Evolutionary conservation across 2,888 invertebrate species (phyloP).

Genomic region (Craniophora ligustri): DNA sequence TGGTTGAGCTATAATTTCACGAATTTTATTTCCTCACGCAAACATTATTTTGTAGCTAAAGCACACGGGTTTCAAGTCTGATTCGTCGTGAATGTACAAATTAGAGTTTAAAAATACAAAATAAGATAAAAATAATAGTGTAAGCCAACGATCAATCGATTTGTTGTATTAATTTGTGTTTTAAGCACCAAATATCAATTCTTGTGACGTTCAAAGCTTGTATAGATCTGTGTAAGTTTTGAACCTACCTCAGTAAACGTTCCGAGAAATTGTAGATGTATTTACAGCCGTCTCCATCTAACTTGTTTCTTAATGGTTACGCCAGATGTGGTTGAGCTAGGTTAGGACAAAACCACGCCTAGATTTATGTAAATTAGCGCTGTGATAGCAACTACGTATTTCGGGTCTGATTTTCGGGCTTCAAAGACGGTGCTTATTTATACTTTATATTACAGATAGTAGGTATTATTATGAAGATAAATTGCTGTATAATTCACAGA

Average conservation of each 20-base stretch:
- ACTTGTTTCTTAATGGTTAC: slow-evolving; percentile 16
- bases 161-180: too few relatives aligned
- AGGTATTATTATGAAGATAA: not conserved
- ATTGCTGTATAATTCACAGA: not conserved
- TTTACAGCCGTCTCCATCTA: slow-evolving; percentile 8
- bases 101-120: too few relatives aligned
- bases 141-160: too few relatives aligned
- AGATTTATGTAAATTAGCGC: slow-evolving; percentile 28
- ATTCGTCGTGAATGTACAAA: too few relatives aligned
- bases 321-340: slow-evolving; percentile 25
- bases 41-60: too few relatives aligned
- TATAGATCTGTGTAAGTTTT: slow-evolving; percentile 9
- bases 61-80: too few relatives aligned
- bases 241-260: not conserved
- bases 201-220: not conserved
- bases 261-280: slow-evolving; percentile 1
- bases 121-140: too few relatives aligned
- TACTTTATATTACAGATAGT: too few relatives aligned
- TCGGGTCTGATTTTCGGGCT: slow-evolving; percentile 1
- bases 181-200: not conserved
- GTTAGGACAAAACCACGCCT: slow-evolving; percentile 1
- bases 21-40: too few relatives aligned
- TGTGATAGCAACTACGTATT: slow-evolving; percentile 2
- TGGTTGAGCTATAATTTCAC: too few relatives aligned
- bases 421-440: not conserved